These are phyloP conservation scores for Byasa hedistus DNA, from an alignment of 2,888 invertebrate species.

Conservation along the genomic window DNA sequence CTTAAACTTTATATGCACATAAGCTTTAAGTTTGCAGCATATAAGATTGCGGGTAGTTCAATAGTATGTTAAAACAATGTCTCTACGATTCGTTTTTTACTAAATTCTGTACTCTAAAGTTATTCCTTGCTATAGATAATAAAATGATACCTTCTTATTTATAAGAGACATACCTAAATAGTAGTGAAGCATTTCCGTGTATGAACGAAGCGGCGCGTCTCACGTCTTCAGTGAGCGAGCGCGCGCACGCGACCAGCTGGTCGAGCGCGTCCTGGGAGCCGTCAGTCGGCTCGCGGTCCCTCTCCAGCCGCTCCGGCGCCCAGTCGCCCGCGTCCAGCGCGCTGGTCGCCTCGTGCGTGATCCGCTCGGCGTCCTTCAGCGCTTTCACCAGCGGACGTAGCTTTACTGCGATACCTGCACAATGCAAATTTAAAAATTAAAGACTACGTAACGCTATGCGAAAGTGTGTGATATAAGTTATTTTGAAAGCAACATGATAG, in stretches of 20 bases:
- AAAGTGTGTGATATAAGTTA: no score
- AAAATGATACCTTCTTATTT: no score
- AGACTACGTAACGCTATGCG: no score
- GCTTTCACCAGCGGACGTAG: slow-evolving; percentile 89
- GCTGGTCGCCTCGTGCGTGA: slow-evolving; percentile 88
- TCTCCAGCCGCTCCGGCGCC: slow-evolving; percentile 84
- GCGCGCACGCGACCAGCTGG: slow-evolving; percentile 91
- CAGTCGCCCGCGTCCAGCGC: slow-evolving; percentile 88
- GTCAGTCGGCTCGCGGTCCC: slow-evolving; percentile 74
- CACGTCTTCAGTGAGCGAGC: slow-evolving; percentile 93
- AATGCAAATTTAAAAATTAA: not conserved
- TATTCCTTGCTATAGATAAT: no score
- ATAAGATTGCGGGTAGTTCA: no score
- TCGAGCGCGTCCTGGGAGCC: slow-evolving; percentile 90
- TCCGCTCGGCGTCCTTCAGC: slow-evolving; percentile 87
- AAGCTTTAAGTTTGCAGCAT: no score
- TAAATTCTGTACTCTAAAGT: no score
- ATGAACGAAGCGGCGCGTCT: slow-evolving; percentile 94
- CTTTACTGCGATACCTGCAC: slow-evolving; percentile 82
- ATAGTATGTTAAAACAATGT: no score
- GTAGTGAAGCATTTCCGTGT: slow-evolving; percentile 89
- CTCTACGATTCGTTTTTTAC: no score
- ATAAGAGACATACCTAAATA: slow-evolving; percentile 81
- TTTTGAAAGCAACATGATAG: no score
- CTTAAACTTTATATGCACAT: no score